Evolutionary conservation across 2,797 vertebrate species (phyloP).

Genomic region (Gambelia wislizenii): DNA sequence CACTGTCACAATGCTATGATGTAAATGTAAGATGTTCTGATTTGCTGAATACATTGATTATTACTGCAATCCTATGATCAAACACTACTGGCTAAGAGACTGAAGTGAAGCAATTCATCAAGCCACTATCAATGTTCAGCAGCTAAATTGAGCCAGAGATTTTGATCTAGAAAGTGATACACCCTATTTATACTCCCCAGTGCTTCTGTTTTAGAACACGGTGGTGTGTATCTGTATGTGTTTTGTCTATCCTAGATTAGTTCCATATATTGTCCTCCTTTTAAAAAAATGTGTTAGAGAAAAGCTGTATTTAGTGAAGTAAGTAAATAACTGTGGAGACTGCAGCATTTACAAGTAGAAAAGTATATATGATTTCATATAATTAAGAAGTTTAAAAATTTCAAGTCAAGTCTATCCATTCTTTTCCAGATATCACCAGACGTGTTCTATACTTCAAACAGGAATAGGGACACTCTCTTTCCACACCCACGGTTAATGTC

Average conservation of each 20-base stretch:
- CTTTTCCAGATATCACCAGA: neutral
- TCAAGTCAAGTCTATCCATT: neutral
- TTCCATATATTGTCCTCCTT: neutral
- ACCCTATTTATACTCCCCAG: neutral
- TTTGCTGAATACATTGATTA: constrained; percentile 75
- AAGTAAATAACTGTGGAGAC: neutral
- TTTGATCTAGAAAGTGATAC: constrained; percentile 4
- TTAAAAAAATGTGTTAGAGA: neutral
- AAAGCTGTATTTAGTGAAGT: neutral
- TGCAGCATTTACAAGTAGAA: neutral
- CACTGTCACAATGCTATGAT: constrained; percentile 21
- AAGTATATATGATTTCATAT: neutral
- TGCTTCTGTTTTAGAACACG: constrained; percentile 25
- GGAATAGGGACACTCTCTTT: neutral
- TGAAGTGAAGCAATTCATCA: constrained; percentile 55
- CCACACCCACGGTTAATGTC: neutral
- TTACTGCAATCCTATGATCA: constrained; percentile 76
- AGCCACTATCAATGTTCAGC: constrained; percentile 29
- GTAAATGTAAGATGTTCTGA: constrained; percentile 55
- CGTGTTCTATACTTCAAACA: neutral
- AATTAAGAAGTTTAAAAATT: neutral
- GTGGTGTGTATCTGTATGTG: neutral
- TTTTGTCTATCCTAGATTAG: neutral
- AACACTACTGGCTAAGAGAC: constrained; percentile 57
- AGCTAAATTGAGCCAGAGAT: constrained; percentile 26